Evolutionary conservation across 2,113 vertebrate species (phyloP), one percentile per base, ranked within the genome.

Genomic region (Pteropus alecto): DNA sequence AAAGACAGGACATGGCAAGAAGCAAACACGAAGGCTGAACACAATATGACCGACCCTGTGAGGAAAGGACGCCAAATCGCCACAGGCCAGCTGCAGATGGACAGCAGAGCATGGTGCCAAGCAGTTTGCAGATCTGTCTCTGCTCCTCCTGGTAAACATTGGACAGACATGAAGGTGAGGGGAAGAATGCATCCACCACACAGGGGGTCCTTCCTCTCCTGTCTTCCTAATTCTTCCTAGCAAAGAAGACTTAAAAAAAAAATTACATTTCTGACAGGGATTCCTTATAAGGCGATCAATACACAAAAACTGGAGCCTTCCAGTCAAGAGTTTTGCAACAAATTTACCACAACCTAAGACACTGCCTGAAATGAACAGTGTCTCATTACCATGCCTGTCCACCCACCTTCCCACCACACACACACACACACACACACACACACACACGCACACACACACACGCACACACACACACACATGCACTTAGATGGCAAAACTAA

Each of bases 1-100:
- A 63, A 87, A 94, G 87, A 83, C 71, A 94, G 87, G 84, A 90
- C 41, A 71, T 0, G 22, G 84, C 46, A 93, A 79, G n/a, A 93
- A 15, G 76, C 46, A 70, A 70, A 84, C 15, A 43, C 10, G 73
- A 90, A 92, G 38, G n/a, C 79, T 87, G 33, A 96, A 61, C 18
- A 81, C 73, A 35, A 33, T 35, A 51, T 0, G 22, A 79, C 9
- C 4, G 0, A 73, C 58, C 76, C 13, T 0, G 6, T 2, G 16
- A 35, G 33, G 63, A 74, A 70, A 63, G 54, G n/a, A 84, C 4
- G 35, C 76, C 92, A 86, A 65, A 38, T 26, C 87, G 35, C 67
- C 0, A 0, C 33, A 3, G 8, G 67, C 73, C 12, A 8, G 56
- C 38, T 28, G 30, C 74, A 77, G 38, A 63, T 26, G 30, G 21